phyloP scores from a whole-genome alignment of 1,140 invertebrate genomes.

The Andrena cerasifolii region DNA sequence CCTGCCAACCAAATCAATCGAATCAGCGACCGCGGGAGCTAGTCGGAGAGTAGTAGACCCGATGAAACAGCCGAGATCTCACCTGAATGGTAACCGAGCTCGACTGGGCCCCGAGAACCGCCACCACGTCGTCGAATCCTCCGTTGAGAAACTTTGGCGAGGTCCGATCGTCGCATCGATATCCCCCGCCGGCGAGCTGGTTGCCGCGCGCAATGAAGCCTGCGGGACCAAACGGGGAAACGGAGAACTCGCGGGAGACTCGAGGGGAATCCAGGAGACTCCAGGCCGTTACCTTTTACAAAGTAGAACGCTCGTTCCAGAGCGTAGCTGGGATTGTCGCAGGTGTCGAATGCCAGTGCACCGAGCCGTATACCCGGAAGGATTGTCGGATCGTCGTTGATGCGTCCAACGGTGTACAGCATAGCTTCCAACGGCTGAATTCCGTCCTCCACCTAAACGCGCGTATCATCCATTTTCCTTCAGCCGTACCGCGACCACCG shows the following conservation, averaged over 20 bases:
- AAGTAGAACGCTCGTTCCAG: slow-evolving; percentile 83
- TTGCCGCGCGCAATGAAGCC: slow-evolving; percentile 83
- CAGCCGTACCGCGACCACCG: too few relatives aligned
- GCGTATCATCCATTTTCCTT: too few relatives aligned
- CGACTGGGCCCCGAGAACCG: slow-evolving; percentile 83
- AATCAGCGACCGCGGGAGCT: background rate
- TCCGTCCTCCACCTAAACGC: slow-evolving; percentile 77
- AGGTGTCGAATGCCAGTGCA: slow-evolving; percentile 82
- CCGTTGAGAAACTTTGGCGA: slow-evolving; percentile 78
- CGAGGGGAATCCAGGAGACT: background rate
- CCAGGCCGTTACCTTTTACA: slow-evolving; percentile 81
- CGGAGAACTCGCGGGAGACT: background rate
- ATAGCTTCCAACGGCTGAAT: slow-evolving; percentile 84
- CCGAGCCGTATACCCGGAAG: slow-evolving; percentile 83
- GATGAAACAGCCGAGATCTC: slow-evolving; percentile 10
- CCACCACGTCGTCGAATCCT: slow-evolving; percentile 82
- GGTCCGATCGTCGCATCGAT: slow-evolving; percentile 80
- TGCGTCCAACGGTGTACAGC: slow-evolving; percentile 82
- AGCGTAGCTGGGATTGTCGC: slow-evolving; percentile 82
- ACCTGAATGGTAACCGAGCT: slow-evolving; percentile 84
- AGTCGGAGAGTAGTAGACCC: too few relatives aligned
- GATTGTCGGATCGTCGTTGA: slow-evolving; percentile 81
- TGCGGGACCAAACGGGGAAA: slow-evolving; percentile 43
- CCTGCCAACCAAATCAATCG: slow-evolving; percentile 69
- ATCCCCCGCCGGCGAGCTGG: slow-evolving; percentile 79